Evolutionary conservation across 1,140 invertebrate species (phyloP).

Genomic region (Lethocerus indicus): DNA sequence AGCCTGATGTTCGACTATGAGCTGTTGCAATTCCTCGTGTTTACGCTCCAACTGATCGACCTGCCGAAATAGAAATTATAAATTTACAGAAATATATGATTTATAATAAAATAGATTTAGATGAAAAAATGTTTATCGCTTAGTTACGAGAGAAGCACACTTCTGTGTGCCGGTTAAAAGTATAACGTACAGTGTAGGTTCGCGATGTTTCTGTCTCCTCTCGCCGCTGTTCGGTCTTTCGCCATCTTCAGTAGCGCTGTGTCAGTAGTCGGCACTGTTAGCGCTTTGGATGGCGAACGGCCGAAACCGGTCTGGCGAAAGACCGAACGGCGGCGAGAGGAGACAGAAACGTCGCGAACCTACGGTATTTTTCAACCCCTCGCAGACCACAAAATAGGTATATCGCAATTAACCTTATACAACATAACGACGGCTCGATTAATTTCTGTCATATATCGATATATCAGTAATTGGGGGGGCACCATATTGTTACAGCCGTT

Average conservation of each 20-base stretch:
- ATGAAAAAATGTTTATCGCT: background rate
- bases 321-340: no score
- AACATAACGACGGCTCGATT: no score
- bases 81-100: background rate
- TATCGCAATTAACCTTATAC: no score
- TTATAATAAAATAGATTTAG: background rate
- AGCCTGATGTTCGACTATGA: constrained; percentile 72
- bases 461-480: no score
- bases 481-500: no score
- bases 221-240: background rate
- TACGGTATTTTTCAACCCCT: no score
- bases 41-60: constrained; percentile 57
- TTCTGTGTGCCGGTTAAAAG: background rate
- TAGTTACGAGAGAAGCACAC: background rate
- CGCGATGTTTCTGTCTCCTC: background rate
- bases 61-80: constrained; percentile 2
- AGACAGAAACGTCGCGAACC: no score
- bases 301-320: no score
- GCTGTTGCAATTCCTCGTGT: constrained; percentile 65
- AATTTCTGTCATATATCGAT: no score
- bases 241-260: background rate
- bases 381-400: no score
- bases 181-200: background rate
- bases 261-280: no score
- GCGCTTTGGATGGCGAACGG: no score